phyloP scores from a whole-genome alignment of 2,797 vertebrate species.

The Cynopterus sphinx region DNA sequence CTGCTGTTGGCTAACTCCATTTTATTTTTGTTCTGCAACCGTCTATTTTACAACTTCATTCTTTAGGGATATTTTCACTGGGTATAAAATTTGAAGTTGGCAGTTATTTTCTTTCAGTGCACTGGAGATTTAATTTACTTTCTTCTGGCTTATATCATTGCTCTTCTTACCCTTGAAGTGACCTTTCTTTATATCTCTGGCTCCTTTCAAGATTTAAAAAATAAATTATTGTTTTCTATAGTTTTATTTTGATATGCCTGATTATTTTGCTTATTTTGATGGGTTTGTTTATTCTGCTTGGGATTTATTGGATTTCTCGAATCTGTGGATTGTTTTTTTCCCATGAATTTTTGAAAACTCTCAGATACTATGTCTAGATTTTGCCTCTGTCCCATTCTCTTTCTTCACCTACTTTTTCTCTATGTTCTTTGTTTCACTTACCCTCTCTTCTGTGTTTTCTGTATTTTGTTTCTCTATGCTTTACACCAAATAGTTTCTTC shows the following conservation, averaged over 20 bases:
- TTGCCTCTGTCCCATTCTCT: neutral
- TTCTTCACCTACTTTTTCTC: neutral
- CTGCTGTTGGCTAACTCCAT: neutral
- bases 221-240: neutral
- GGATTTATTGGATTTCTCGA: neutral
- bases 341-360: neutral
- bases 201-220: neutral
- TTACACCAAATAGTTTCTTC: neutral
- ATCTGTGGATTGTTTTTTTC: neutral
- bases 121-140: neutral
- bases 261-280: neutral
- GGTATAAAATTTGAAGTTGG: neutral
- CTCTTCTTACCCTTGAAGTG: neutral
- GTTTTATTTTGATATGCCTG: constrained; percentile 1
- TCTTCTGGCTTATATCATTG: neutral
- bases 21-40: neutral
- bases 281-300: neutral
- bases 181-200: neutral
- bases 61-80: neutral
- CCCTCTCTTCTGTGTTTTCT: neutral
- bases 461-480: neutral
- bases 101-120: neutral
- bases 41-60: neutral
- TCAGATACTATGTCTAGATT: neutral
- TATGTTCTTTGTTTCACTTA: neutral